These are phyloP conservation scores for Diarsia dahlii DNA, from an alignment of 2,888 invertebrate genomes.

Conservation along the genomic window DNA sequence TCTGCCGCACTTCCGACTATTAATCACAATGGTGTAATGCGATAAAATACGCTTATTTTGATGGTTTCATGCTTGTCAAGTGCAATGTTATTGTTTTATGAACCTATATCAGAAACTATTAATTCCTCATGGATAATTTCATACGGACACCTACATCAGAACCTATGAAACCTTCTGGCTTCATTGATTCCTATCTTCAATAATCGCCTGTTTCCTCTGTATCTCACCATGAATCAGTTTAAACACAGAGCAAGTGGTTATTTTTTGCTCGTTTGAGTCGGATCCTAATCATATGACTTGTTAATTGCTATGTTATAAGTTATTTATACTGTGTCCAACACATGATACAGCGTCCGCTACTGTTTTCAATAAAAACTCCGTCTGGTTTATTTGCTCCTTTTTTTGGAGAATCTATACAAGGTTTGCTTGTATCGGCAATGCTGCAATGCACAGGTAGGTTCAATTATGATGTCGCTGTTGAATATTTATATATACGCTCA, in stretches of 20 bases:
- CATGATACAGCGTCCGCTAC: slow-evolving; percentile 52
- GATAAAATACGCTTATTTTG: slow-evolving; percentile 7
- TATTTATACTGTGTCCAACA: slow-evolving; percentile 39
- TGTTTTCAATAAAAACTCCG: slow-evolving; percentile 46
- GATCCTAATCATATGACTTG: slow-evolving; percentile 53
- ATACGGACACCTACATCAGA: slow-evolving; percentile 14
- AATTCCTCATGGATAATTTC: slow-evolving; percentile 16
- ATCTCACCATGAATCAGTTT: slow-evolving; percentile 43
- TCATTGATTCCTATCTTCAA: slow-evolving; percentile 47
- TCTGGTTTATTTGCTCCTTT: slow-evolving; percentile 39
- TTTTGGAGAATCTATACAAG: slow-evolving; percentile 24
- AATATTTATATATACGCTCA: not conserved
- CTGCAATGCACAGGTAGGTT: slow-evolving; percentile 19
- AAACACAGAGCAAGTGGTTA: slow-evolving; percentile 29
- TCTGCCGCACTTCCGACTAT: slow-evolving; percentile 40
- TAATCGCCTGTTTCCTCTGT: slow-evolving; percentile 47
- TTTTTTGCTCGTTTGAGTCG: slow-evolving; percentile 39
- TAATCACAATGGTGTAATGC: slow-evolving; percentile 12
- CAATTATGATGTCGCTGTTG: slow-evolving; percentile 1
- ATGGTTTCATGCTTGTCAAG: not conserved
- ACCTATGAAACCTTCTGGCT: slow-evolving; percentile 18
- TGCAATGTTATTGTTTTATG: slow-evolving; percentile 2
- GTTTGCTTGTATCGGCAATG: slow-evolving; percentile 5
- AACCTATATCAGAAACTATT: slow-evolving; percentile 9
- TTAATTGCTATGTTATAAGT: slow-evolving; percentile 50